Conservation (phyloP, 2,888 invertebrate genomes). For the Brachyopa scutellaris region DNA sequence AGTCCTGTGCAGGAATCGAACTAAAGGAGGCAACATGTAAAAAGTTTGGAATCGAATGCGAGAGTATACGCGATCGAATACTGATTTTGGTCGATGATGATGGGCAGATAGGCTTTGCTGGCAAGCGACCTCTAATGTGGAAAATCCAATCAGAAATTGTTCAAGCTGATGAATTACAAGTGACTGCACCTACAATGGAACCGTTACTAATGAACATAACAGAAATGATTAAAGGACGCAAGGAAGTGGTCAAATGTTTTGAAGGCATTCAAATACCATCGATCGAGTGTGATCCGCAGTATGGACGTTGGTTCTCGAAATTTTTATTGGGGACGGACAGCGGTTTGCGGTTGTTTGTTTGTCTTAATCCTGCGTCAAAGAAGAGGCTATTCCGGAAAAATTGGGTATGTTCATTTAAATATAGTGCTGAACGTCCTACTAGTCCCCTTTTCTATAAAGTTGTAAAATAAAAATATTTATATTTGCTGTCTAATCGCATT, state of each 20-base stretch:
- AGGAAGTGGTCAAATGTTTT: slow-evolving; percentile 81
- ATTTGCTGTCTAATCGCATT: not conserved
- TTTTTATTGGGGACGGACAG: slow-evolving; percentile 80
- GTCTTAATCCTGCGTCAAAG: slow-evolving; percentile 80
- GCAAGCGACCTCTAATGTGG: slow-evolving; percentile 47
- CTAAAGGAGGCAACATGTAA: slow-evolving; percentile 35
- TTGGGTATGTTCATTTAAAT: slow-evolving; percentile 15
- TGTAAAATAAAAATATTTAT: not conserved
- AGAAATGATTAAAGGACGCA: slow-evolving; percentile 76
- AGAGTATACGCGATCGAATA: slow-evolving; percentile 23
- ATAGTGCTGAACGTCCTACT: too few relatives aligned
- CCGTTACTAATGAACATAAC: slow-evolving; percentile 81
- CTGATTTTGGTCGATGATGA: slow-evolving; percentile 41
- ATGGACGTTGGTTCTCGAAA: slow-evolving; percentile 88
- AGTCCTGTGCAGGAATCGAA: slow-evolving; percentile 53
- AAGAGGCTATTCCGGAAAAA: slow-evolving; percentile 75
- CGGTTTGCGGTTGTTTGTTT: slow-evolving; percentile 84
- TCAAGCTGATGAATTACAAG: slow-evolving; percentile 81
- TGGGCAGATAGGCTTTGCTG: slow-evolving; percentile 6
- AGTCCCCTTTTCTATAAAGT: too few relatives aligned
- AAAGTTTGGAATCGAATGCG: slow-evolving; percentile 30
- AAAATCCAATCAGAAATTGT: slow-evolving; percentile 49
- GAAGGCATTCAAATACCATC: slow-evolving; percentile 82
- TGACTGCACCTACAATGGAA: slow-evolving; percentile 84
- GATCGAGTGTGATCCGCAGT: slow-evolving; percentile 88